Percentiles rank a stretch among this genome's conserved stretches.
Evolutionary conservation across 2,113 vertebrate species (phyloP).

Genomic region (Ursus arctos): DNA sequence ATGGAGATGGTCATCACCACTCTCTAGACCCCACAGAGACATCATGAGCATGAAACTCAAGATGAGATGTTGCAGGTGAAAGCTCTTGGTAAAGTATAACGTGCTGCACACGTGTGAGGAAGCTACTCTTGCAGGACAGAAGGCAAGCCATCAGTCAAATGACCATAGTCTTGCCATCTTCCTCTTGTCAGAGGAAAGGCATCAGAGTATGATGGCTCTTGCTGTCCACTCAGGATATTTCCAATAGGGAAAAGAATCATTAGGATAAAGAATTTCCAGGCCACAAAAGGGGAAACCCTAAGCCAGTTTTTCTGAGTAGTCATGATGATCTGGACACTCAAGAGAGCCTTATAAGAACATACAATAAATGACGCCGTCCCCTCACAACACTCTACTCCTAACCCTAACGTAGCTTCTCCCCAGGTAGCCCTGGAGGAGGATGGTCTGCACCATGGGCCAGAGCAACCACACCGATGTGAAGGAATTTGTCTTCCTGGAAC

Average conservation of each 20-base stretch:
- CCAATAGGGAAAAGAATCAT: background rate
- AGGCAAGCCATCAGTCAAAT: background rate
- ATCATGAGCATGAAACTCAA: background rate
- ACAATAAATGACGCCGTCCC: background rate
- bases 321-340: background rate
- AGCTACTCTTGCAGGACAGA: background rate
- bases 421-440: background rate
- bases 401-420: background rate
- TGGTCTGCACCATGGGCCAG: background rate
- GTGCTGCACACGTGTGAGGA: background rate
- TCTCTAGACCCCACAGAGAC: background rate
- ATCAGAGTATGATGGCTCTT: background rate
- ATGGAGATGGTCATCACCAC: background rate
- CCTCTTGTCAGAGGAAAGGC: background rate
- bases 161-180: background rate
- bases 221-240: background rate
- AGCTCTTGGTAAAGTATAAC: background rate
- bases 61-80: background rate
- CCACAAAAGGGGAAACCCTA: background rate
- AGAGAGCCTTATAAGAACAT: background rate
- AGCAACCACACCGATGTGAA: conserved; percentile 68
- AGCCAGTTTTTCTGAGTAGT: background rate
- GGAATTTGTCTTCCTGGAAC: conserved; percentile 77
- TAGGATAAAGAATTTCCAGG: background rate
- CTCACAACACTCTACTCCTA: background rate